A percentile compares a stretch with the other conserved stretches of the same genome.
These are phyloP conservation scores for Ctenomys sociabilis DNA, from an alignment of 2,113 vertebrate genomes.

Conservation along the genomic window DNA sequence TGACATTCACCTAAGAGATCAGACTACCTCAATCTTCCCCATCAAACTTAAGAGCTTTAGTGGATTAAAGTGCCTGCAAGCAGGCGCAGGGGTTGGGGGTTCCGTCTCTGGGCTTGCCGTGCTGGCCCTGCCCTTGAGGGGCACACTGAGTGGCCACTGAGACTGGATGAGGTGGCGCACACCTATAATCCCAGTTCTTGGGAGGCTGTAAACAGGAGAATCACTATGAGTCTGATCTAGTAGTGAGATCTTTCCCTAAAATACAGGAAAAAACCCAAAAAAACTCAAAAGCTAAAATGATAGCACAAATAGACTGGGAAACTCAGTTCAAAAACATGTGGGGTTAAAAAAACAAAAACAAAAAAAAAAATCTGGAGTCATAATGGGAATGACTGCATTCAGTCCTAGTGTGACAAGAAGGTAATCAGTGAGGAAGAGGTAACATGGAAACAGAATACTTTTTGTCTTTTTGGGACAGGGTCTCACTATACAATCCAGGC, in stretches of 20 bases:
- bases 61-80: too few relatives aligned
- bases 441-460: neutral
- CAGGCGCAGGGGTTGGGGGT: too few relatives aligned
- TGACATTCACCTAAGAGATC: slow-evolving; percentile 13
- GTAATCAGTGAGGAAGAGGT: neutral
- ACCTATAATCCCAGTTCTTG: too few relatives aligned
- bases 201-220: too few relatives aligned
- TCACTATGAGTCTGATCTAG: too few relatives aligned
- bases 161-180: too few relatives aligned
- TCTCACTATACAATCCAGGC: neutral
- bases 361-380: neutral
- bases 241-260: too few relatives aligned
- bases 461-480: neutral
- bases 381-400: neutral
- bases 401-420: neutral
- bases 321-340: neutral
- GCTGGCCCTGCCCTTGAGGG: too few relatives aligned
- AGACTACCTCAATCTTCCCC: neutral
- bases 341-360: too few relatives aligned
- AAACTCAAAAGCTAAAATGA: neutral
- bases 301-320: neutral
- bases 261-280: too few relatives aligned
- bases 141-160: too few relatives aligned
- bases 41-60: neutral
- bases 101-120: too few relatives aligned